Evolutionary conservation across 2,797 vertebrate species (phyloP), one percentile per base, ranked within the genome.

Genomic region (Takifugu ocellatus): DNA sequence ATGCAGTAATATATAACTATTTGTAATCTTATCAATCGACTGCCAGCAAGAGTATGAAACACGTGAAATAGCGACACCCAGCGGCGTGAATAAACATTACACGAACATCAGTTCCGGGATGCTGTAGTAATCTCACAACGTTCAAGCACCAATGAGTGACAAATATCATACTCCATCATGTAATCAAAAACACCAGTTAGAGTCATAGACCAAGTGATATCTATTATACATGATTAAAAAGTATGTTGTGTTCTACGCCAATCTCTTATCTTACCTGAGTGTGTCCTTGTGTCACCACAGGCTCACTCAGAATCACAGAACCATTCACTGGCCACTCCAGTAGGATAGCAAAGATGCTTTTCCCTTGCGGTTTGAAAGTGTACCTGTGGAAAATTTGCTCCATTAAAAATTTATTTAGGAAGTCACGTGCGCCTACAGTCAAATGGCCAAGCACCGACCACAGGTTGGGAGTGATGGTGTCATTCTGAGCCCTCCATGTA

Each of bases 401-500:
- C 44, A 46, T 8, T 9, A 8, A 46, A 3, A 8, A 21, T 21
- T 14, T 14, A 11, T 11, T 14, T 12, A 12, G 36, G 6, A 27
- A 17, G 21, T 25, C 2, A 15, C 15, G 16, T 6, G 2, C 16
- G 11, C 21, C 44, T 9, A 11, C n/a, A 7, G 44, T 10, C 16
- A 21, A n/a, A 21, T 2, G 21, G 44, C n/a, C 14, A 24, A 3
- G 27, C 0, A 59, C 93, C 72, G 56, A 99, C 97, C 96, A 99
- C 53, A 99, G 54, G 3, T 74, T 77, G 1, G 93, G 79, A 1
- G 92, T 92, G 72, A 70, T 2, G 0, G 78, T 91, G 80, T 99
- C 96, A 0, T 95, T 97, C 83, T 99, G 96, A 5, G 85, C 87
- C 46, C 92, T 88, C 96, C 97, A 99, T 0, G 93, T 81, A 0